phyloP scores from a whole-genome alignment of 2,888 invertebrate species.

The Orthosia gothica region DNA sequence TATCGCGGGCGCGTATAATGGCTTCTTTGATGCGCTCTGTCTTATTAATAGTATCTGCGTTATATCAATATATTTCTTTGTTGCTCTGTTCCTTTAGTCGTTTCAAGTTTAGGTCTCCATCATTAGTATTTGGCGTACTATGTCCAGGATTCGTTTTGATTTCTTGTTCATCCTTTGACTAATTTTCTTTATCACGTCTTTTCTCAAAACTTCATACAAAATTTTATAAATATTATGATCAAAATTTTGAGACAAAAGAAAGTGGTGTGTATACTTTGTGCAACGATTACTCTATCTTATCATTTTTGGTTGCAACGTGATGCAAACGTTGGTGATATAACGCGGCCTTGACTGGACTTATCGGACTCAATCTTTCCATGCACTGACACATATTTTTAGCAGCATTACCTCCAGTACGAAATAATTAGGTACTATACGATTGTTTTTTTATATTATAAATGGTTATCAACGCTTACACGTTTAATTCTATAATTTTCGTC shows the following conservation, averaged over 20 bases:
- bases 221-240: conserved; percentile 13
- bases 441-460: background rate
- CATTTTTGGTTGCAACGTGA: conserved; percentile 76
- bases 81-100: conserved; percentile 60
- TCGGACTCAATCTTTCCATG: conserved; percentile 78
- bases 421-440: conserved; percentile 15
- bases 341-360: conserved; percentile 84
- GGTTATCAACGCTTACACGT: background rate
- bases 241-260: conserved; percentile 46
- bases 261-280: conserved; percentile 56
- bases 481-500: conserved; percentile 1
- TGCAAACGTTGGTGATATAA: conserved; percentile 78
- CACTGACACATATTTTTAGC: conserved; percentile 77
- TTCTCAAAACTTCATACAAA: background rate
- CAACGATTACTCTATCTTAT: conserved; percentile 82
- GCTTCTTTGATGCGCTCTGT: conserved; percentile 66
- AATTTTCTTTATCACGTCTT: background rate
- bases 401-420: conserved; percentile 18
- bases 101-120: conserved; percentile 30
- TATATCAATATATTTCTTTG: conserved; percentile 67
- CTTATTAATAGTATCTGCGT: conserved; percentile 60
- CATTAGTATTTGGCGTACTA: conserved; percentile 20
- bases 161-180: conserved; percentile 13
- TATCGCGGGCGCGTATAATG: conserved; percentile 69
- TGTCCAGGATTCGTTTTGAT: conserved; percentile 2